Percentiles rank a stretch among this genome's conserved stretches.
These are phyloP conservation scores for Heteromurus nitidus DNA, from an alignment of 2,888 invertebrate species.

Conservation along the genomic window DNA sequence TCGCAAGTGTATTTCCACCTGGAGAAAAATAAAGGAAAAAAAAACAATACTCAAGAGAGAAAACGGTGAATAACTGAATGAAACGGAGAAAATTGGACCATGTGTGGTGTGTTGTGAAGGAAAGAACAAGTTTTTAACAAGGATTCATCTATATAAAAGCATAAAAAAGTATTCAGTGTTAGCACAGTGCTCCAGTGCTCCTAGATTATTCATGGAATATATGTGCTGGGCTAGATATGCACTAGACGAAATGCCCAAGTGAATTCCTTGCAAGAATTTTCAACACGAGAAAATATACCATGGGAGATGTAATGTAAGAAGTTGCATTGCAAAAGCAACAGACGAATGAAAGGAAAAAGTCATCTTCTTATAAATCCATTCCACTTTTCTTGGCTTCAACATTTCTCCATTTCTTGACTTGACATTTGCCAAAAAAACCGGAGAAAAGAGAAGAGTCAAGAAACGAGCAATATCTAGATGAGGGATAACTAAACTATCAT, in stretches of 20 bases:
- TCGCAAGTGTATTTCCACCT: too few relatives aligned
- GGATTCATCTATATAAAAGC: too few relatives aligned
- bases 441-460: too few relatives aligned
- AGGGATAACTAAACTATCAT: slow-evolving; percentile 39
- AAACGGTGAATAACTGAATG: too few relatives aligned
- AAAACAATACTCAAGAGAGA: too few relatives aligned
- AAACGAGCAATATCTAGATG: too few relatives aligned
- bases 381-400: neutral
- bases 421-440: slow-evolving; percentile 66
- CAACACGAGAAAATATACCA: neutral
- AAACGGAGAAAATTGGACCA: slow-evolving; percentile 52
- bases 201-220: slow-evolving; percentile 61
- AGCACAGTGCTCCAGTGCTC: slow-evolving; percentile 16
- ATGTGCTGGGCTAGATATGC: neutral
- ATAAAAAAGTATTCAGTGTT: too few relatives aligned
- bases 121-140: too few relatives aligned
- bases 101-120: too few relatives aligned
- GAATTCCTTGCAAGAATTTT: neutral
- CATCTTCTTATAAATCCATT: slow-evolving; percentile 16
- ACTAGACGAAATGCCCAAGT: neutral
- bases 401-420: slow-evolving; percentile 41
- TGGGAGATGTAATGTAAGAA: neutral
- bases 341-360: neutral
- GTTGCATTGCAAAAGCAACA: neutral
- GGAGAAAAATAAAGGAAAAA: too few relatives aligned